Conservation (phyloP, 1,140 invertebrate species). For the Frieseomelitta varia region DNA sequence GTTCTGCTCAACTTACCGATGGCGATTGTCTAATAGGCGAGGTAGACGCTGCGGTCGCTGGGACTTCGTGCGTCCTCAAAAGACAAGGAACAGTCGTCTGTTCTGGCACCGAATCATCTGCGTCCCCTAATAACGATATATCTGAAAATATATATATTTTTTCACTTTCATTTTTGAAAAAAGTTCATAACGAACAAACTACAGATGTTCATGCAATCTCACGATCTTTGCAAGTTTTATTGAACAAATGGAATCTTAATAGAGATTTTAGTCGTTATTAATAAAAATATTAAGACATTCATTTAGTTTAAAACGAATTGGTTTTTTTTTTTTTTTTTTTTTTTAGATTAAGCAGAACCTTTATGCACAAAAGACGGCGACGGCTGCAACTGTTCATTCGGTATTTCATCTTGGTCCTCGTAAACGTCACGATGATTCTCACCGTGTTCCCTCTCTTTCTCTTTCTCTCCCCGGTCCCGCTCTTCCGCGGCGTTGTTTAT, state of each 20-base stretch:
- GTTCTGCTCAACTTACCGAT: slow-evolving; percentile 82
- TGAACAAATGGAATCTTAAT: not conserved
- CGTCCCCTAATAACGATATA: slow-evolving; percentile 78
- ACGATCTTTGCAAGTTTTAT: not conserved
- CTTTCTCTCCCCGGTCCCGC: slow-evolving; percentile 56
- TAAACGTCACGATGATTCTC: slow-evolving; percentile 84
- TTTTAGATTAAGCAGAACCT: slow-evolving; percentile 62
- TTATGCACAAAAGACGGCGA: slow-evolving; percentile 79
- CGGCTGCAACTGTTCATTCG: slow-evolving; percentile 82
- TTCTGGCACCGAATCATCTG: slow-evolving; percentile 76
- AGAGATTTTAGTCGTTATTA: not conserved
- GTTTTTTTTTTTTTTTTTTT: not conserved
- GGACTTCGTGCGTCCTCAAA: slow-evolving; percentile 79
- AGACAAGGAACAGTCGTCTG: slow-evolving; percentile 76
- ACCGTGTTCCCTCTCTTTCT: slow-evolving; percentile 71
- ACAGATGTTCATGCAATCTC: not conserved
- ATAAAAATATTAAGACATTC: not conserved
- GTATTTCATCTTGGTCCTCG: slow-evolving; percentile 85
- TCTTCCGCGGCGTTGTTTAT: slow-evolving; percentile 79
- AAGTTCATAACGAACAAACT: not conserved
- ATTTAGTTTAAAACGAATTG: not conserved
- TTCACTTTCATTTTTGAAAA: not conserved
- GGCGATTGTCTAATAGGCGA: slow-evolving; percentile 85
- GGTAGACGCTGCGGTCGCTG: slow-evolving; percentile 80
- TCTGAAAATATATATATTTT: slow-evolving; percentile 64